Evolutionary conservation across 2,797 vertebrate genomes (phyloP).

Genomic region (Menidia menidia): DNA sequence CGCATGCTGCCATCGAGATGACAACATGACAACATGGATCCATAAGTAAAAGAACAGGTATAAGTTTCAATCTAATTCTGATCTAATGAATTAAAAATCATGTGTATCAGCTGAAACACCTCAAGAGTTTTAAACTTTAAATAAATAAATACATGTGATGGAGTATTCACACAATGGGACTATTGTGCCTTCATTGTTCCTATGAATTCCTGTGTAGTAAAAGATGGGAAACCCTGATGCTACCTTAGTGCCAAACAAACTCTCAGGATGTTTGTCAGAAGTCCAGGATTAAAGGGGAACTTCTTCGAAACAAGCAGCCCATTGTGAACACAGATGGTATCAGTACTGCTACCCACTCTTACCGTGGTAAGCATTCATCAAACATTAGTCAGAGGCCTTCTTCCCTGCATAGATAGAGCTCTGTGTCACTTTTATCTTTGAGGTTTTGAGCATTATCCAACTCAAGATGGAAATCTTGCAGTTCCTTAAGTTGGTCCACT

Average conservation of each 20-base stretch:
- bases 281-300: constrained; percentile 51
- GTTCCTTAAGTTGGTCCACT: constrained; percentile 14
- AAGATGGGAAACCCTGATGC: constrained; percentile 33
- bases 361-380: constrained; percentile 60
- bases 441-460: constrained; percentile 27
- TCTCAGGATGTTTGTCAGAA: constrained; percentile 53
- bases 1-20: too few relatives aligned
- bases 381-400: constrained; percentile 66
- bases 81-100: neutral
- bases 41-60: neutral
- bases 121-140: neutral
- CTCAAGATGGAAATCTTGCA: constrained; percentile 14
- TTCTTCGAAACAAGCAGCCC: constrained; percentile 60
- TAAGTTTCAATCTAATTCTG: neutral
- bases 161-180: neutral
- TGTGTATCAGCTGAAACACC: neutral
- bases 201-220: neutral
- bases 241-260: constrained; percentile 54
- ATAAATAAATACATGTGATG: neutral
- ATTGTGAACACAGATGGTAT: constrained; percentile 66
- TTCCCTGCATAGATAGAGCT: constrained; percentile 53
- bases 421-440: constrained; percentile 54
- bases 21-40: too few relatives aligned
- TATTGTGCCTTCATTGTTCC: constrained; percentile 10
- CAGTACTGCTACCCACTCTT: constrained; percentile 69